Evolutionary conservation across 2,113 vertebrate species (phyloP), one percentile per base, ranked within the genome.

Genomic region (Albula goreensis): DNA sequence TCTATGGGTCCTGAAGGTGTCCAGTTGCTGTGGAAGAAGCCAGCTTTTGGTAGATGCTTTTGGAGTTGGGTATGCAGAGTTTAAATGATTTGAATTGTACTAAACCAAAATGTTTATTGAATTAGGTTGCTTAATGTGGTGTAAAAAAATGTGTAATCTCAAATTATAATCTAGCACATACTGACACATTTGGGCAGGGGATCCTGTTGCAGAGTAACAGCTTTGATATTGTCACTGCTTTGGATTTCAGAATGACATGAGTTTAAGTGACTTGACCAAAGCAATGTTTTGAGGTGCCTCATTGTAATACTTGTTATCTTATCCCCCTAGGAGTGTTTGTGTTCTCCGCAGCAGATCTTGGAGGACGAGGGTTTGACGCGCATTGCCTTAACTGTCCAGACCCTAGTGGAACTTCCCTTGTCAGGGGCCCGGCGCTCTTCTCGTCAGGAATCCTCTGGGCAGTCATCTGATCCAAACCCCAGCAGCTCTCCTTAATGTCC

Each of bases 291-390:
- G 10, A 41, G 31, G 31, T 66, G 51, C 82, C 48, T 70, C 77
- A n/a, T 83, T 25, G n/a, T 78, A 31, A 63, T 50, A 25, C 49
- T 57, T 49, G 2, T 78, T 6, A 25, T 77, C 63, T 90, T 48
- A 50, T 5, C 53, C 60, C 74, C 41, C 53, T 91, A 97, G 97
- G 96, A 96, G 22, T 88, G 90, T 31, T 86, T 97, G 85, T 96
- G 96, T 90, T 92, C 95, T 7, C 87, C 96, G 50, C 95, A 96
- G 82, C 96, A 96, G 90, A 94, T 96, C 88, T 83, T 90, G 91
- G 96, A 97, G 86, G 96, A 96, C 2, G 96, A 97, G 87, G 96
- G 96, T 1, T 92, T 97, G 90, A 91, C 88, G 11, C 92, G 94
- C 0, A 86, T 97, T 81, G 94, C 94, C 82, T 93, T 93, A 79